A percentile compares a stretch with the other conserved stretches of the same genome.
phyloP scores from a whole-genome alignment of 2,888 invertebrate species.

The Rhorus exstirpatorius region DNA sequence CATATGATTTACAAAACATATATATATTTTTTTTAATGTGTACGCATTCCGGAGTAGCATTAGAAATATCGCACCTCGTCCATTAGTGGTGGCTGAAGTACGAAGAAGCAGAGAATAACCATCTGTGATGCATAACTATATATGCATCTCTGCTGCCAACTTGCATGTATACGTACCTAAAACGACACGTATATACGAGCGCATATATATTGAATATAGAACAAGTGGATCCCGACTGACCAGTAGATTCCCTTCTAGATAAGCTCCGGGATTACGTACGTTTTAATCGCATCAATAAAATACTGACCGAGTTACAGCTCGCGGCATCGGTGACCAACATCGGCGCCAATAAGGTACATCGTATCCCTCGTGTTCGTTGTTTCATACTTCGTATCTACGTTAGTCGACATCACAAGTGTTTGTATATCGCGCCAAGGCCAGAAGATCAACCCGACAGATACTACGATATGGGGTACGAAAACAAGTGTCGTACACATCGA shows the following conservation, averaged over 20 bases:
- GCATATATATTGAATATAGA: no score
- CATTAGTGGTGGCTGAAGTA: slow-evolving; percentile 43
- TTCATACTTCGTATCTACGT: slow-evolving; percentile 28
- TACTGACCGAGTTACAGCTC: slow-evolving; percentile 63
- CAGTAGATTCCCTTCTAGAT: slow-evolving; percentile 58
- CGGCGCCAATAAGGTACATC: slow-evolving; percentile 8
- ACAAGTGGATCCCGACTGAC: no score
- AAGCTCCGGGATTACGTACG: slow-evolving; percentile 60
- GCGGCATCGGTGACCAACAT: neutral
- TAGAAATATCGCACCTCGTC: slow-evolving; percentile 18
- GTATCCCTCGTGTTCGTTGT: slow-evolving; percentile 3
- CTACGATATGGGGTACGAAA: slow-evolving; percentile 40
- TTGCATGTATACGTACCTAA: slow-evolving; percentile 2
- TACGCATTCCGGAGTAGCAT: slow-evolving; percentile 11
- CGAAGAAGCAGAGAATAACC: neutral
- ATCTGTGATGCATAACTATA: slow-evolving; percentile 18
- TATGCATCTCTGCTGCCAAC: neutral
- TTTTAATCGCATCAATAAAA: slow-evolving; percentile 64
- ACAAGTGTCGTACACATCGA: slow-evolving; percentile 55
- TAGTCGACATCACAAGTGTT: slow-evolving; percentile 38
- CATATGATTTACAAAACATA: slow-evolving; percentile 22
- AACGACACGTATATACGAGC: neutral
- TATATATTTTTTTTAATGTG: slow-evolving; percentile 10
- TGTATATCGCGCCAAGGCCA: slow-evolving; percentile 37
- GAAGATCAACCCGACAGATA: slow-evolving; percentile 56